phyloP scores from a whole-genome alignment of 2,113 vertebrate genomes.

The Xiphorhynchus elegans region DNA sequence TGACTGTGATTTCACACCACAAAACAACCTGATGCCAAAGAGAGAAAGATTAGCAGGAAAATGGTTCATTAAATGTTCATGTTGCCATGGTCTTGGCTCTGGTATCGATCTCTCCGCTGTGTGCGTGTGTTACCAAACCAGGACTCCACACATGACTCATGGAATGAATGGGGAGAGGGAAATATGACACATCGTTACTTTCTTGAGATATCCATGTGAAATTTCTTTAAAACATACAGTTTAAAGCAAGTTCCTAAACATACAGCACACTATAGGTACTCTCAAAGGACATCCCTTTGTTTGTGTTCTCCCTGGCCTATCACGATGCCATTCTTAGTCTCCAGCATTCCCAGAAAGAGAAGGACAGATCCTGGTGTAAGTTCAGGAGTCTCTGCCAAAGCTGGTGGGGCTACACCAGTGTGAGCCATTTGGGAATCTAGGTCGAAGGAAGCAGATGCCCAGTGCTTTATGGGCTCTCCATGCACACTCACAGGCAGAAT shows the following conservation, averaged over 20 bases:
- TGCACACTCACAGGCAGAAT: neutral
- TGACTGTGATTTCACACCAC: neutral
- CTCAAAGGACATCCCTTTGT: neutral
- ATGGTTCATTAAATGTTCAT: neutral
- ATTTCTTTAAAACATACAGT: neutral
- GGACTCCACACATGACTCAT: neutral
- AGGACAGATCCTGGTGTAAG: neutral
- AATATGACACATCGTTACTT: neutral
- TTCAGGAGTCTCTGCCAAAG: neutral
- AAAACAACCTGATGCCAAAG: neutral
- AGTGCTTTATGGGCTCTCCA: neutral
- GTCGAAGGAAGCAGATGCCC: conserved; percentile 33
- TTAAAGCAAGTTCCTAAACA: neutral
- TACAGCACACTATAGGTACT: accelerated
- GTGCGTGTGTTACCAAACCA: neutral
- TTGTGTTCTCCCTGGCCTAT: neutral
- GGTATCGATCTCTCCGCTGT: neutral
- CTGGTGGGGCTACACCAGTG: neutral
- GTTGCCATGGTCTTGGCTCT: neutral
- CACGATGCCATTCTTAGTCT: neutral
- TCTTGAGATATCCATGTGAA: neutral
- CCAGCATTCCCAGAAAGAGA: neutral
- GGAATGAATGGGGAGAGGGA: neutral
- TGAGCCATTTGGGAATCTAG: conserved; percentile 10
- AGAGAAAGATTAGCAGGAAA: neutral